Conservation (phyloP, 2,113 vertebrate genomes). For the Ictalurus furcatus region DNA sequence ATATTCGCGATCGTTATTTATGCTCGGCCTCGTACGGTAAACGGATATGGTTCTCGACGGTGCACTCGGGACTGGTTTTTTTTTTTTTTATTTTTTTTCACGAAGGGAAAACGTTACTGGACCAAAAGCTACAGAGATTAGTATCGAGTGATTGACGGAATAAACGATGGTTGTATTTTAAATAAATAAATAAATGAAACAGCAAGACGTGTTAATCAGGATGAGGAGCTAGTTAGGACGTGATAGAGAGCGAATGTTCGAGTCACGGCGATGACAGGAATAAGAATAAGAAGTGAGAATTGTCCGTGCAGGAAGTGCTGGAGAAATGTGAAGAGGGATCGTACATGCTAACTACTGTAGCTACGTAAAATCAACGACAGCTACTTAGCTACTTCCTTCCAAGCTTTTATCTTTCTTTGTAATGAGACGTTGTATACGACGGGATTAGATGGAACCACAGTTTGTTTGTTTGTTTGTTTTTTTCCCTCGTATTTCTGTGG, state of each 20-base stretch:
- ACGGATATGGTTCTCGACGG: neutral
- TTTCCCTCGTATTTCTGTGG: too few relatives aligned
- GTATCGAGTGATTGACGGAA: neutral
- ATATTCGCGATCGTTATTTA: neutral
- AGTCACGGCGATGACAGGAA: neutral
- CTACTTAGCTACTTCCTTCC: too few relatives aligned
- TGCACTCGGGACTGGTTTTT: neutral
- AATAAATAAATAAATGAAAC: too few relatives aligned
- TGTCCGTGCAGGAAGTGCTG: neutral
- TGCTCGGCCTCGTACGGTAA: neutral
- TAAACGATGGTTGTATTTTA: neutral
- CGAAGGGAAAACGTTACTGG: neutral
- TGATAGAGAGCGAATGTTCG: too few relatives aligned
- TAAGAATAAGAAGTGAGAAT: neutral
- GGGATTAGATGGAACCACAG: too few relatives aligned
- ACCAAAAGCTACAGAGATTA: neutral
- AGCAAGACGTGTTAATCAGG: neutral
- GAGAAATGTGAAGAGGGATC: neutral
- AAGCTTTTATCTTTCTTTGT: too few relatives aligned
- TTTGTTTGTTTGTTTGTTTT: too few relatives aligned
- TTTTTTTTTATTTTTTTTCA: neutral
- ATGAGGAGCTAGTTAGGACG: neutral
- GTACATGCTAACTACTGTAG: too few relatives aligned
- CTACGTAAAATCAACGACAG: too few relatives aligned
- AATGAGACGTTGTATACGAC: too few relatives aligned